Base-by-base conservation (phyloP, 2,113 vertebrate genomes). In the Cavia porcellus region DNA sequence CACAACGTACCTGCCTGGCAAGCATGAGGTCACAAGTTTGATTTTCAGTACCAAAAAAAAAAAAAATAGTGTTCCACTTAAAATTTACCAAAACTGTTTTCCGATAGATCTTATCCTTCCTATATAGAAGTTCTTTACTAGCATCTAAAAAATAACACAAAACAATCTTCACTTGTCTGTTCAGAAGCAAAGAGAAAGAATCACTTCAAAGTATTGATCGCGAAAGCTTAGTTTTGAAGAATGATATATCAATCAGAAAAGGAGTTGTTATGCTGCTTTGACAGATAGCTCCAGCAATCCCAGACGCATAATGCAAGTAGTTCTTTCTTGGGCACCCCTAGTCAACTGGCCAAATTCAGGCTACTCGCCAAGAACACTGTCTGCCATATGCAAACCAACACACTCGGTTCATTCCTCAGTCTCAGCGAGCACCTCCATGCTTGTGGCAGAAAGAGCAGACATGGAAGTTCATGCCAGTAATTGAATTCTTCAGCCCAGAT, bases 81-180 rank as follows among this genome's bases (percentile, higher is more conserved):
- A 55, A 55, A 57, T n/a, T 66, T 89, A 89, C 47, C 30, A 92
- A 89, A 92, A 47, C 68, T 47, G 24, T 47, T 96, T 94, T 79
- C 17, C 32, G 81, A 12, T 87, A 77, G 57, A 64, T 4, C 9
- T 96, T 11, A 84, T 89, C 93, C 81, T 97, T 93, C 70, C 88
- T 82, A 47, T 19, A 93, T 81, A 82, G 64, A 28, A 74, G 22
- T 91, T 92, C 62, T 85, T 89, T 85, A 90, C 17, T 72, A 79
- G 42, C n/a, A 75, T 68, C 22, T 47, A 68, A 91, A 85, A 64
- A 45, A 57, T 45, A 79, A 35, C 5, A 12, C 19, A 11, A 79
- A 92, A 74, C 32, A 24, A 25, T 50, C 25, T 83, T 32, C 4
- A 19, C 68, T 19, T 45, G 10, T 52, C 68, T 32, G 92, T 86